Conservation (phyloP, 2,888 invertebrate species). For the Rambutsinella grinnellia region DNA sequence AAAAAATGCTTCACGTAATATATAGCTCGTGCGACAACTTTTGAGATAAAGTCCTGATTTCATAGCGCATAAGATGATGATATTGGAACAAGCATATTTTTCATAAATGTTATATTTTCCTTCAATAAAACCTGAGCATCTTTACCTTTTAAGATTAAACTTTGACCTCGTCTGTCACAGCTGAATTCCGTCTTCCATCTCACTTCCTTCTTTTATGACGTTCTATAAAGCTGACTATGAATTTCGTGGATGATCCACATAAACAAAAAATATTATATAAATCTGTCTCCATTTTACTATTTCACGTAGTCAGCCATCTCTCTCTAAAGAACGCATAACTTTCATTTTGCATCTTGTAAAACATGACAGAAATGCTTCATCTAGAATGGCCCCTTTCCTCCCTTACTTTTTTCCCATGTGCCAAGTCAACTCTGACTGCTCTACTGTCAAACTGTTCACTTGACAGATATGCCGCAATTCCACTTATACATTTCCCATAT, state of each 20-base stretch:
- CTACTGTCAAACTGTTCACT: background rate
- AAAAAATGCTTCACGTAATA: too few species aligned
- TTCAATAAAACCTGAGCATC: too few species aligned
- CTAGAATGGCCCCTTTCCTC: background rate
- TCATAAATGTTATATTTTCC: too few species aligned
- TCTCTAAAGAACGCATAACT: background rate
- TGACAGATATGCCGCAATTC: slow-evolving; percentile 44
- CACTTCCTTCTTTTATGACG: background rate
- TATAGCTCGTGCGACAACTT: too few species aligned
- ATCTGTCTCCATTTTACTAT: background rate
- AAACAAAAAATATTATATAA: background rate
- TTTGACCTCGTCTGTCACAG: slow-evolving; percentile 39
- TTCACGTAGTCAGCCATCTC: too few species aligned
- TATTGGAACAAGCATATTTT: too few species aligned
- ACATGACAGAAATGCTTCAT: slow-evolving; percentile 4
- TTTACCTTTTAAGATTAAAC: background rate
- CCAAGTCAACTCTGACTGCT: background rate
- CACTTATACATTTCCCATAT: slow-evolving; percentile 17
- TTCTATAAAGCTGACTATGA: background rate
- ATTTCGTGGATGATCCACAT: background rate
- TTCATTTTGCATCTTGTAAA: slow-evolving; percentile 29
- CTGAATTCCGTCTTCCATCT: slow-evolving; percentile 3
- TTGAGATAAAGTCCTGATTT: too few species aligned
- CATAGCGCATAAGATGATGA: too few species aligned
- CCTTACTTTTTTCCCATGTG: background rate